Evolutionary conservation across 2,113 vertebrate species (phyloP).

Genomic region (Lampris megalopsis): DNA sequence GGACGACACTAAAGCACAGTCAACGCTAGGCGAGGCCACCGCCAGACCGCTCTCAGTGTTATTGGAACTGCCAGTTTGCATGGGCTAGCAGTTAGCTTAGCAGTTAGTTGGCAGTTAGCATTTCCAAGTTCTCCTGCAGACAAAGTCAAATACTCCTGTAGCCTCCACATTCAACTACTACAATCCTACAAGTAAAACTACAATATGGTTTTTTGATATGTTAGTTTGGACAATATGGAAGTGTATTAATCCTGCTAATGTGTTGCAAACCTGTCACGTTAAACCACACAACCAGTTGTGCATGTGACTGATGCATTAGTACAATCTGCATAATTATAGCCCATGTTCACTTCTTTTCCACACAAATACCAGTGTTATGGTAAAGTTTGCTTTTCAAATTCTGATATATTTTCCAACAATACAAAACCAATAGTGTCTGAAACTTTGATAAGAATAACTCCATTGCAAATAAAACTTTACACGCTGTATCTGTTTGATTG

Average conservation of each 20-base stretch:
- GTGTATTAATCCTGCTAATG: not conserved
- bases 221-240: not conserved
- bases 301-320: conserved; percentile 10
- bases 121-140: not conserved
- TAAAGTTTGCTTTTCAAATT: not conserved
- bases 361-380: conserved; percentile 9
- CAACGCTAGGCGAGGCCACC: too few species aligned
- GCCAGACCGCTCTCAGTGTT: too few species aligned
- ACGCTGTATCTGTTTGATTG: not conserved
- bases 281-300: not conserved
- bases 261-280: not conserved
- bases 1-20: too few species aligned
- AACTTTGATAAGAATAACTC: conserved; percentile 17
- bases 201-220: too few species aligned
- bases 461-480: not conserved
- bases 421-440: conserved; percentile 17
- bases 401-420: not conserved
- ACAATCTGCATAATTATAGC: conserved; percentile 3
- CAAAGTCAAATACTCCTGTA: not conserved
- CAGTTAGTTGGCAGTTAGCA: too few species aligned
- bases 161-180: not conserved
- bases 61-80: too few species aligned
- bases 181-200: too few species aligned
- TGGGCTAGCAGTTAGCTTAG: too few species aligned
- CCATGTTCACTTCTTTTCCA: not conserved